These are phyloP conservation scores for Pogona vitticeps DNA, from an alignment of 2,113 vertebrate genomes.

Conservation along the genomic window DNA sequence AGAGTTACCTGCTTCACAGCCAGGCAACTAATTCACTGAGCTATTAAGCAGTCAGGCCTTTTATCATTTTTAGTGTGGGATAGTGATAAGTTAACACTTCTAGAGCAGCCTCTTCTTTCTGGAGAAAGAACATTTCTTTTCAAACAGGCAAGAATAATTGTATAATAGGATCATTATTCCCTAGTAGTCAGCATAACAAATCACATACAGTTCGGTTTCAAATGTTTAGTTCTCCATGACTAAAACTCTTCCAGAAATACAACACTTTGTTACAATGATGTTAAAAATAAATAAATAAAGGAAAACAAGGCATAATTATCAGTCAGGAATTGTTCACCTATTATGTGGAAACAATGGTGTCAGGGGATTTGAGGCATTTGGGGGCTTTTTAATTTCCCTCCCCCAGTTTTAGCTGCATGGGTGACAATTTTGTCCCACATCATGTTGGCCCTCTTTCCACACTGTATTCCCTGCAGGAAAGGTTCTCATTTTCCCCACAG, in stretches of 20 bases:
- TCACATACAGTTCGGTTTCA: rapidly evolving
- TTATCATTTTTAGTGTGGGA: neutral
- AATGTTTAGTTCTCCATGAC: neutral
- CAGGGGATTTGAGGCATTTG: neutral
- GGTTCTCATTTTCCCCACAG: neutral
- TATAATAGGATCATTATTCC: neutral
- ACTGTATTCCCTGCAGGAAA: neutral
- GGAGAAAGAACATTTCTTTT: neutral
- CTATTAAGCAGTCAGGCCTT: neutral
- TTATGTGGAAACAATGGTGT: neutral
- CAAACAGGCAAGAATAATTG: neutral
- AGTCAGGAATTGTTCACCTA: neutral
- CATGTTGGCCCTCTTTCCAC: too few relatives aligned
- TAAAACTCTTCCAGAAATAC: neutral
- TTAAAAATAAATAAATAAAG: too few relatives aligned
- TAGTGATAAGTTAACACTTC: neutral
- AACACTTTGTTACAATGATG: neutral
- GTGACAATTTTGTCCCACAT: neutral
- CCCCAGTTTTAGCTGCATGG: too few relatives aligned
- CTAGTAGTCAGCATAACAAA: neutral
- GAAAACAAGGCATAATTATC: neutral
- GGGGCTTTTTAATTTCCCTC: too few relatives aligned
- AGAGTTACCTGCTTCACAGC: too few relatives aligned
- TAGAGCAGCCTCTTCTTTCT: neutral
- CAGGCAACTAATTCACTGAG: too few relatives aligned